phyloP scores from a whole-genome alignment of 1,140 invertebrate genomes.

The Babylonia areolata region DNA sequence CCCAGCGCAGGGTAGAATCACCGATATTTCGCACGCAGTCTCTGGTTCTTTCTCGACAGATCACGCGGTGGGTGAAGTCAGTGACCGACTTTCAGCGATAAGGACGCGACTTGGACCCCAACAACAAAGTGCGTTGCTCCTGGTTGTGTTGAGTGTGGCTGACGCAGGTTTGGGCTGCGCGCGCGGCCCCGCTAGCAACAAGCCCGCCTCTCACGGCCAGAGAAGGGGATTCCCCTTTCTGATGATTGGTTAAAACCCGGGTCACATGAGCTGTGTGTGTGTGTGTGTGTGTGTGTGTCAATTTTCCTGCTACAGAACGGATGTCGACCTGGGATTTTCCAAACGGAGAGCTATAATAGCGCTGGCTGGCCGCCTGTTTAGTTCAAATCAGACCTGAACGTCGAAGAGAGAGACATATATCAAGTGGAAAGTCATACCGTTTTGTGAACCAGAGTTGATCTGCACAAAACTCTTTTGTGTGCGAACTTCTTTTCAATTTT shows the following conservation, averaged over 20 bases:
- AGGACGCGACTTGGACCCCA: neutral
- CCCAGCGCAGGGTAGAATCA: too few relatives aligned
- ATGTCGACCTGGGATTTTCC: too few relatives aligned
- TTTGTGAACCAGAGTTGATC: too few relatives aligned
- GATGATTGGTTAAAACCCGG: neutral
- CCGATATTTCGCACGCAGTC: too few relatives aligned
- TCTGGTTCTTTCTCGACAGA: too few relatives aligned
- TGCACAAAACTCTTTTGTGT: too few relatives aligned
- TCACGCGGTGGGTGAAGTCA: too few relatives aligned
- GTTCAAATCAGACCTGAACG: neutral
- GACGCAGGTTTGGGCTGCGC: too few relatives aligned
- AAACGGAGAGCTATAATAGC: neutral
- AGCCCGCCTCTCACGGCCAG: neutral
- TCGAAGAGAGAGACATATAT: neutral
- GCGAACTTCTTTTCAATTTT: neutral
- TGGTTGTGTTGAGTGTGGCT: neutral
- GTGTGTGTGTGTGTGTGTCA: neutral
- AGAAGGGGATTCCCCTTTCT: conserved; percentile 27
- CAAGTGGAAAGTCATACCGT: too few relatives aligned
- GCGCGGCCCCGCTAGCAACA: too few relatives aligned
- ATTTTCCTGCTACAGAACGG: neutral
- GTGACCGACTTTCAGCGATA: neutral
- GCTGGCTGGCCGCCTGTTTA: neutral
- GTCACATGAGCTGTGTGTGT: neutral
- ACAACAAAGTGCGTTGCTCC: neutral